A percentile compares a stretch with the other conserved stretches of the same genome.
Conservation (phyloP, 2,888 invertebrate species). For the Patella depressa region DNA sequence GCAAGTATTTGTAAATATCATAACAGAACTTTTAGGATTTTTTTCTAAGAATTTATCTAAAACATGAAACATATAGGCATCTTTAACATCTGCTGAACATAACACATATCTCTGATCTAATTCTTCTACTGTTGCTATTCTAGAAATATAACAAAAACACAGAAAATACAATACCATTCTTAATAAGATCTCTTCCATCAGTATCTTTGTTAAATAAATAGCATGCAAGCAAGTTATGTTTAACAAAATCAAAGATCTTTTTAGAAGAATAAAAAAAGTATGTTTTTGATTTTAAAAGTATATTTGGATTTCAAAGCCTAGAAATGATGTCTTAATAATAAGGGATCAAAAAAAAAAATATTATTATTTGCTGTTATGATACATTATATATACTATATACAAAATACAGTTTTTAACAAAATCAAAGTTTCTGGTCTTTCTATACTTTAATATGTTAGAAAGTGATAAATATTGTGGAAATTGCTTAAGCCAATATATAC, state of each 20-base stretch:
- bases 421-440: background rate
- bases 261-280: no score
- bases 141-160: constrained; percentile 32
- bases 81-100: constrained; percentile 90
- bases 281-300: no score
- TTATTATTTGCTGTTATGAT: background rate
- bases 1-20: constrained; percentile 96
- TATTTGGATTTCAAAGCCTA: no score
- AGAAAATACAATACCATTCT: background rate
- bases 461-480: background rate
- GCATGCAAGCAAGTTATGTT: no score
- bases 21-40: constrained; percentile 85
- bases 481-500: constrained; percentile 17
- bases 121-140: constrained; percentile 86
- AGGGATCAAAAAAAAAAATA: no score
- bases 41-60: constrained; percentile 77
- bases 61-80: constrained; percentile 85
- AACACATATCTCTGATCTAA: constrained; percentile 93
- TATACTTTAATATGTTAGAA: constrained; percentile 3
- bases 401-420: no score
- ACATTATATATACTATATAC: background rate
- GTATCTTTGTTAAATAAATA: no score
- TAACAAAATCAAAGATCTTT: no score
- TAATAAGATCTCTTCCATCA: no score
- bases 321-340: no score